A percentile compares a stretch with the other conserved stretches of the same genome.
These are phyloP conservation scores for Trypoxylus dichotomus DNA, from an alignment of 1,140 invertebrate species.

Conservation along the genomic window DNA sequence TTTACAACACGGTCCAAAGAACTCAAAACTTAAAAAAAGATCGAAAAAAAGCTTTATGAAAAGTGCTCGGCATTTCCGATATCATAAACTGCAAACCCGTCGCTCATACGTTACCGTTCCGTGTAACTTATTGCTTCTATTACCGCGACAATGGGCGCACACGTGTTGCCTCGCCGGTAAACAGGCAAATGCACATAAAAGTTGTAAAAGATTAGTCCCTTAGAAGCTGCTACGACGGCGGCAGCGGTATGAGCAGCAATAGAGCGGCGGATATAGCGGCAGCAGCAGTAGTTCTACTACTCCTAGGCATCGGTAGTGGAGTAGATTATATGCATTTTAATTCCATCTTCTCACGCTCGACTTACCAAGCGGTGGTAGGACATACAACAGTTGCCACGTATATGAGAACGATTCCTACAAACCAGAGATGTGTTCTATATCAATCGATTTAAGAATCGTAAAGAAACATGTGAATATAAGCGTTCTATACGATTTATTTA, in stretches of 20 bases:
- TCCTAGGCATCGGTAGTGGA: not conserved
- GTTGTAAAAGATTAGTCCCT: constrained; percentile 12
- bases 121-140: not conserved
- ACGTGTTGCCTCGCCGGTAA: constrained; percentile 9
- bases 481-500: too few species aligned
- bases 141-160: not conserved
- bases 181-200: constrained; percentile 13
- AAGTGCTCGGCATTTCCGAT: not conserved
- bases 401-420: not conserved
- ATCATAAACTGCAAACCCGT: not conserved
- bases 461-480: too few species aligned
- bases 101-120: not conserved
- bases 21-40: too few species aligned
- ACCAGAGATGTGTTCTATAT: too few species aligned
- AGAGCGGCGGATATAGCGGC: not conserved
- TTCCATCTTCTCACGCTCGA: constrained; percentile 18
- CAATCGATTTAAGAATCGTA: too few species aligned
- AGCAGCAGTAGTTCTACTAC: not conserved
- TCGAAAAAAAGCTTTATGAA: not conserved
- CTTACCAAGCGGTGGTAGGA: not conserved
- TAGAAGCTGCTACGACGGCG: not conserved
- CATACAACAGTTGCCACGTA: not conserved
- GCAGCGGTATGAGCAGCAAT: not conserved
- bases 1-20: too few species aligned
- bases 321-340: constrained; percentile 25